Percentiles rank a stretch among this genome's conserved stretches.
These are phyloP conservation scores for mouse (Mus musculus) DNA, from an alignment of 2,113 vertebrate species.

Conservation along the genomic window DNA sequence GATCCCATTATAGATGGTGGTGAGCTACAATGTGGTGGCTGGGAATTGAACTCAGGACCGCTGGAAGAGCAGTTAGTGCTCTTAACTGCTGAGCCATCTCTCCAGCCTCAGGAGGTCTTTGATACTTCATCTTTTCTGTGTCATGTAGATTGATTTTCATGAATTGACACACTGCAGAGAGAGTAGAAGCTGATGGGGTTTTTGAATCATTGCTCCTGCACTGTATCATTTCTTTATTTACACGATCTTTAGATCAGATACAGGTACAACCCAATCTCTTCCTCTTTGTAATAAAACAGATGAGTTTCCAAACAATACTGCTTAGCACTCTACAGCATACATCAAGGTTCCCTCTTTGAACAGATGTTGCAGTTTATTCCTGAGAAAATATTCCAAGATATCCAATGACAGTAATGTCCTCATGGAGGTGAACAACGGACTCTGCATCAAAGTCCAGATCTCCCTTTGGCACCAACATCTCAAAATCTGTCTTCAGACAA, in stretches of 20 bases:
- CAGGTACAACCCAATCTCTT: background rate
- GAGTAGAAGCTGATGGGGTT: background rate
- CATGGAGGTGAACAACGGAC: background rate
- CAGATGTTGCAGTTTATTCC: background rate
- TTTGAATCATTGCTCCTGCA: background rate
- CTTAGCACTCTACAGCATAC: background rate
- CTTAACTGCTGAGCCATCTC: no score
- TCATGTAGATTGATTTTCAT: conserved; percentile 20
- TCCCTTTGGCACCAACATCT: background rate
- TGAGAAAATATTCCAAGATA: conserved; percentile 25
- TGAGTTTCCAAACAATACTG: background rate
- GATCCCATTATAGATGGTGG: no score
- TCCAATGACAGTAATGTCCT: background rate
- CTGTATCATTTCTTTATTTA: background rate
- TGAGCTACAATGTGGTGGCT: no score
- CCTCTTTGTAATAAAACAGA: conserved; percentile 12
- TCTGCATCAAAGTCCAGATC: background rate
- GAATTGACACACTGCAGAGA: background rate
- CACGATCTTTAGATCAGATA: background rate
- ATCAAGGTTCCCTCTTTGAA: conserved; percentile 37
- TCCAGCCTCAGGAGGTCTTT: background rate
- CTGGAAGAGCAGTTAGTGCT: no score
- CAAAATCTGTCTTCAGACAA: background rate
- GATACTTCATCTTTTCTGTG: background rate
- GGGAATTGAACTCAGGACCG: no score